phyloP scores from a whole-genome alignment of 2,888 invertebrate species.

The Serrognathus titanus region DNA sequence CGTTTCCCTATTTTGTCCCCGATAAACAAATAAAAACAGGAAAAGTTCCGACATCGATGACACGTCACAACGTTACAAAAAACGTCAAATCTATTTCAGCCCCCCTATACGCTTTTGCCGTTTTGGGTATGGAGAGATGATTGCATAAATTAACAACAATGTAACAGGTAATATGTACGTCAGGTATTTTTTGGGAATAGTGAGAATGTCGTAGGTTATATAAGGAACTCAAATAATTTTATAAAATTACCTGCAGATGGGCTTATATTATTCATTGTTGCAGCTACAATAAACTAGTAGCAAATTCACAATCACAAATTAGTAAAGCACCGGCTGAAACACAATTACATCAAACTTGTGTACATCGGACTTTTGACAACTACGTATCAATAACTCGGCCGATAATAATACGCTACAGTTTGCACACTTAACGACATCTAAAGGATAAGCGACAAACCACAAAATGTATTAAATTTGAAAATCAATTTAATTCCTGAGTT shows the following conservation, averaged over 20 bases:
- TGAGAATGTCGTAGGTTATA: too few relatives aligned
- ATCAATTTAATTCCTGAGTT: too few relatives aligned
- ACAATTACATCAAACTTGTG: background rate
- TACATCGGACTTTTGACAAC: constrained; percentile 9
- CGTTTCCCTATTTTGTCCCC: background rate
- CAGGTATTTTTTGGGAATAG: background rate
- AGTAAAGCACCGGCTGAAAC: too few relatives aligned
- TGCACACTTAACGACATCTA: too few relatives aligned
- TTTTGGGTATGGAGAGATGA: background rate
- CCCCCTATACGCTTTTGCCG: too few relatives aligned
- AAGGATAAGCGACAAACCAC: too few relatives aligned
- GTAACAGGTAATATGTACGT: constrained; percentile 4
- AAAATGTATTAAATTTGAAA: too few relatives aligned
- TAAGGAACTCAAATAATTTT: background rate
- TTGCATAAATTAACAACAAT: background rate
- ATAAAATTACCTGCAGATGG: constrained; percentile 39
- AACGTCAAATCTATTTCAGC: too few relatives aligned
- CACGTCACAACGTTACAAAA: too few relatives aligned
- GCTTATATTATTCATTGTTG: constrained; percentile 41
- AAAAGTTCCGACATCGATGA: background rate
- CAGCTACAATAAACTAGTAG: background rate
- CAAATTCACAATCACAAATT: too few relatives aligned
- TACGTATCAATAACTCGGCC: background rate
- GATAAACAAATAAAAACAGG: background rate
- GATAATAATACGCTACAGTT: background rate